Base-by-base conservation (phyloP, 2,797 vertebrate species). In the Platyrinchus mystaceus region DNA sequence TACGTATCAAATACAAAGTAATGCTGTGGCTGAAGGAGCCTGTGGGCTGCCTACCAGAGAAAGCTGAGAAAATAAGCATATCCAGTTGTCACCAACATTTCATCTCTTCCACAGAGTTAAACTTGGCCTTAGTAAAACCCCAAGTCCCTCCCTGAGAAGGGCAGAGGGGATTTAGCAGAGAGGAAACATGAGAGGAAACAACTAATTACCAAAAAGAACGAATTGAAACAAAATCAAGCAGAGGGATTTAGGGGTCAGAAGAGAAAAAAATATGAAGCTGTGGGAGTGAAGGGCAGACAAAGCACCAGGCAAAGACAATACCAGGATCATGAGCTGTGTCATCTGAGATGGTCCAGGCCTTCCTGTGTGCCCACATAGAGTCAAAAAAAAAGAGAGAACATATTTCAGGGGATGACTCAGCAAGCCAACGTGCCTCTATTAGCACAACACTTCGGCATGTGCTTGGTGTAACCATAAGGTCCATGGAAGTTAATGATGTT, bases 381-480 rank as follows among this genome's bases (percentile, higher is more conserved):
- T 22, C 46, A 89, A 62, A 89, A 60, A 68, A 69, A 80, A 87
- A 87, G 59, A 71, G 50, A 81, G 66, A 95, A 94, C 89, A 94
- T 69, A 95, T 95, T 95, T 94, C 91, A 93, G 50, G 67, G 73
- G 47, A 89, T 95, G 93, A 94, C 83, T 96, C 94, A 95, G 47
- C 23, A 89, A 93, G 85, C 58, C 87, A 74, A 24, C 10, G 10
- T 92, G 95, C 86, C 79, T 95, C 91, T 93, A 76, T 94, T 78
- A 95, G 93, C 79, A 92, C 76, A 94, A 88, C 93, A 94, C 94
- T 92, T 88, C 36, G 94, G 89, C 92, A 87, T 93, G 94, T 93
- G 92, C 87, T 95, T 3, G 4, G 75, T 62, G 49, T 39, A 92
- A 74, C 71, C 91, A 87, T 75, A 95, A 97, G 89, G 69, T 82